These are phyloP conservation scores for Heterocephalus glaber DNA, from an alignment of 2,113 vertebrate genomes.

Conservation along the genomic window DNA sequence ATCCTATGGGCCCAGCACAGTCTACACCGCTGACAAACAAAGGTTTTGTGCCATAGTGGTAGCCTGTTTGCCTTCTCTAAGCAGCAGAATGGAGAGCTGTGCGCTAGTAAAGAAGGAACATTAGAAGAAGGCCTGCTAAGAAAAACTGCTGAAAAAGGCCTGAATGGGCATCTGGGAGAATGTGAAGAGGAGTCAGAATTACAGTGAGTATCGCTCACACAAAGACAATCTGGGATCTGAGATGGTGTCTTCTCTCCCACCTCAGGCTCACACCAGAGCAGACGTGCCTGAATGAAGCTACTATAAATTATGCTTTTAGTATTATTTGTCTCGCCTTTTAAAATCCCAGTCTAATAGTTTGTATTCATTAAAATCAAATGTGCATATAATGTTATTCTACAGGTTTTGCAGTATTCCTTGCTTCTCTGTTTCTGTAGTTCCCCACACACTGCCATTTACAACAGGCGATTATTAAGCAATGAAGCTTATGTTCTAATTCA, in stretches of 20 bases:
- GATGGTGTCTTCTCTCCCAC: neutral
- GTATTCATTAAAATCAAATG: neutral
- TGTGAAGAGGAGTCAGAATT: neutral
- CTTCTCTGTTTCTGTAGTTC: neutral
- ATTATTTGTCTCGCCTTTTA: neutral
- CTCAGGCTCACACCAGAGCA: neutral
- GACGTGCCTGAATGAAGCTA: neutral
- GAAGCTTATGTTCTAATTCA: neutral
- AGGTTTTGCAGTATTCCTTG: neutral
- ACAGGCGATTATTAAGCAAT: neutral
- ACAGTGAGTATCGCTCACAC: neutral
- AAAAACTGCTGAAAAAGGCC: neutral
- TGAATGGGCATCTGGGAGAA: neutral
- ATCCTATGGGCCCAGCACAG: neutral
- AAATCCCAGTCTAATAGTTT: neutral
- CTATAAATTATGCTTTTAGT: neutral
- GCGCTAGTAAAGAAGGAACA: neutral
- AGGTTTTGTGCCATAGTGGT: neutral
- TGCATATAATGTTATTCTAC: neutral
- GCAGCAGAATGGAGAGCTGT: neutral
- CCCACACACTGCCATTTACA: too few species aligned
- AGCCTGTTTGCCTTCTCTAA: neutral
- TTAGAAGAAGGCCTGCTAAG: neutral
- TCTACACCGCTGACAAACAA: accelerated
- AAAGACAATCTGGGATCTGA: neutral